A percentile compares a stretch with the other conserved stretches of the same genome.
phyloP scores from a whole-genome alignment of 1,140 invertebrate genomes.

The Chionoecetes opilio region DNA sequence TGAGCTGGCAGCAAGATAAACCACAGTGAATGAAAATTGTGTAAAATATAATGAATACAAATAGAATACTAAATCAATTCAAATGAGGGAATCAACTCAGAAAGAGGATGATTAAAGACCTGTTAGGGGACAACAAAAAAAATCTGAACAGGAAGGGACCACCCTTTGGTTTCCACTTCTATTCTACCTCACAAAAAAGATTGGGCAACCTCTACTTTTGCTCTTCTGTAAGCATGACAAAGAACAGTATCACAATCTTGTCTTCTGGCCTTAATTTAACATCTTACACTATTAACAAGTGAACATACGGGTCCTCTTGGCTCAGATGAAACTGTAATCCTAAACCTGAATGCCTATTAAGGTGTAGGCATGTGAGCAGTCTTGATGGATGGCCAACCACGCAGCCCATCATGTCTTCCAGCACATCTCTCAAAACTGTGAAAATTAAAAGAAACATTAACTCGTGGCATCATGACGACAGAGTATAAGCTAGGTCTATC shows the following conservation, averaged over 20 bases:
- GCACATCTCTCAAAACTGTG: not conserved
- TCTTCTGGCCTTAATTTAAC: no score
- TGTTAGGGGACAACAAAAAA: no score
- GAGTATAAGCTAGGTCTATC: no score
- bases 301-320: not conserved
- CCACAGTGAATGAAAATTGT: not conserved
- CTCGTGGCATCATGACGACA: no score
- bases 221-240: not conserved
- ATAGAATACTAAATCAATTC: not conserved
- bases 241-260: no score
- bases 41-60: not conserved
- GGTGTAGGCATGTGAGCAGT: not conserved
- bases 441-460: no score
- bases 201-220: not conserved
- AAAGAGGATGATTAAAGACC: not conserved
- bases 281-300: not conserved
- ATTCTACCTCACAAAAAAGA: not conserved
- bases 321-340: not conserved
- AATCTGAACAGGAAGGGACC: no score
- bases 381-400: not conserved
- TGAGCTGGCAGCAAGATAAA: no score
- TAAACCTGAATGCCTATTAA: not conserved
- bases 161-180: no score
- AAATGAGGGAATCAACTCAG: not conserved
- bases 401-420: not conserved